A percentile compares a stretch with the other conserved stretches of the same genome.
Evolutionary conservation across 2,797 vertebrate species (phyloP).

Genomic region (Hipposideros larvatus): DNA sequence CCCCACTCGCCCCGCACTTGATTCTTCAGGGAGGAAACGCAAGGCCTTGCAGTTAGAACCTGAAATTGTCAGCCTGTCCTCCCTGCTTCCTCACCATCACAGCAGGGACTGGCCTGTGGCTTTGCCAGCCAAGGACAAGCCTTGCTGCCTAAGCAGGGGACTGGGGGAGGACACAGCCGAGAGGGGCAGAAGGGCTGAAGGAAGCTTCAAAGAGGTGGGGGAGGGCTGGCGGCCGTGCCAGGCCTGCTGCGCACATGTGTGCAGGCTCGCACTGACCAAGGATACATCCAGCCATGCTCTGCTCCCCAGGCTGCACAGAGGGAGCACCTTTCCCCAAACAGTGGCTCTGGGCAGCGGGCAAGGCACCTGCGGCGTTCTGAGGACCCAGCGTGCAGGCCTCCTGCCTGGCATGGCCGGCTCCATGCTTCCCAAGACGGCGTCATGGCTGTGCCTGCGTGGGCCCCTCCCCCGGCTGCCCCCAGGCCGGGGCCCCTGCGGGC

Average conservation of each 20-base stretch:
- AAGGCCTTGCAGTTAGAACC: background rate
- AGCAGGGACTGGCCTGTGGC: background rate
- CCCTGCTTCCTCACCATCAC: background rate
- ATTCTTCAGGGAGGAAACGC: fast-evolving
- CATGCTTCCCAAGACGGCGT: background rate
- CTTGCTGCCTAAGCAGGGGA: background rate
- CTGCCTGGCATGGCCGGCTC: background rate
- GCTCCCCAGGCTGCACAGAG: fast-evolving
- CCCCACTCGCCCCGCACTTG: background rate
- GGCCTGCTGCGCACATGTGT: fast-evolving
- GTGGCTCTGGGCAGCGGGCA: background rate
- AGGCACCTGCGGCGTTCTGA: background rate
- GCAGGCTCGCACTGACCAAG: background rate
- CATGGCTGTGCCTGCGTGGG: too few species aligned
- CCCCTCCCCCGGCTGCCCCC: background rate
- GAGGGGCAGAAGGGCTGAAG: background rate
- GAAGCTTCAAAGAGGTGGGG: background rate
- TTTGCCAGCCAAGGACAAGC: fast-evolving
- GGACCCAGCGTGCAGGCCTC: background rate
- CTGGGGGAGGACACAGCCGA: fast-evolving
- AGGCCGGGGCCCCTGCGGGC: constrained; percentile 39
- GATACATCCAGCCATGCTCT: background rate
- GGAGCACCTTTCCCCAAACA: fast-evolving
- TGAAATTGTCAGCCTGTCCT: background rate
- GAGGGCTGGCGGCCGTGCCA: fast-evolving